These are phyloP conservation scores for Brachyistius frenatus DNA, from an alignment of 2,113 vertebrate species.

Conservation along the genomic window DNA sequence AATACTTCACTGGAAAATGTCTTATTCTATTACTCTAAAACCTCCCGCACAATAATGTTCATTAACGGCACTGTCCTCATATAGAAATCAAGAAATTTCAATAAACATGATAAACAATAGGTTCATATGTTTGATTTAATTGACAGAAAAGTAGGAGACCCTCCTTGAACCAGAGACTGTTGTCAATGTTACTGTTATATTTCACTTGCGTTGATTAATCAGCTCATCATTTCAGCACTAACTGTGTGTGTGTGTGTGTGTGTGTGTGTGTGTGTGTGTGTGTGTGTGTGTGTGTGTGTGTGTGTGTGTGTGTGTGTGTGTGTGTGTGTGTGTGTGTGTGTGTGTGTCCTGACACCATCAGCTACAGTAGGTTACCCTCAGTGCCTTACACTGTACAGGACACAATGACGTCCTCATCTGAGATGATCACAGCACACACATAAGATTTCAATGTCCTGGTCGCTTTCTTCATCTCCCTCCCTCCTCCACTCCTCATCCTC, in stretches of 20 bases:
- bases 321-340: conserved; percentile 27
- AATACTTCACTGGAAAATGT: no score
- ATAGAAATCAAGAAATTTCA: no score
- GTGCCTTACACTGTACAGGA: conserved; percentile 81
- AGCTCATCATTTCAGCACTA: conserved; percentile 31
- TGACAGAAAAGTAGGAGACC: background rate
- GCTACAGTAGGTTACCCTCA: conserved; percentile 76
- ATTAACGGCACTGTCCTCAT: no score
- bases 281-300: background rate
- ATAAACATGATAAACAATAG: no score
- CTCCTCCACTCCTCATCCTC: background rate
- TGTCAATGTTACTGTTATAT: background rate
- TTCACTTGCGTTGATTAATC: background rate
- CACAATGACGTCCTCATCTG: conserved; percentile 44
- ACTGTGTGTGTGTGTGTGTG: background rate
- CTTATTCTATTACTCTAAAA: no score
- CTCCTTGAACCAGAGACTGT: background rate
- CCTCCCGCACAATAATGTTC: no score
- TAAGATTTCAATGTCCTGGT: conserved; percentile 19
- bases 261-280: background rate
- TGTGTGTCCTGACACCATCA: conserved; percentile 61
- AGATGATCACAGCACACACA: conserved; percentile 36
- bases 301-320: conserved; percentile 24
- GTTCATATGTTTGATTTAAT: no score
- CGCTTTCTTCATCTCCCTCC: conserved; percentile 17